These are phyloP conservation scores for Morpho achilles DNA, from an alignment of 2,888 invertebrate genomes.

Conservation along the genomic window DNA sequence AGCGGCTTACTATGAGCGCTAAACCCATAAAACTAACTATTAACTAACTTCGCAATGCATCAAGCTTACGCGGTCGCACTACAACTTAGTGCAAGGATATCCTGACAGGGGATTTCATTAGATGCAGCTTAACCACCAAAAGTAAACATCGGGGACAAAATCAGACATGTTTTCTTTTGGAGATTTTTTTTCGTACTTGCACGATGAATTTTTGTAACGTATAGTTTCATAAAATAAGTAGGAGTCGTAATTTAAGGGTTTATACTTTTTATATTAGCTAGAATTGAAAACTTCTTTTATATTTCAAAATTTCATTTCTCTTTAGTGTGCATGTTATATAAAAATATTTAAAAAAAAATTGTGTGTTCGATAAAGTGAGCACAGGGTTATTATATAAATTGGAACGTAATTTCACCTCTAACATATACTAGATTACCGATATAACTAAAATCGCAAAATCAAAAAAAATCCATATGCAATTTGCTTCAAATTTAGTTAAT, in stretches of 20 bases:
- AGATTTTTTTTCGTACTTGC: constrained; percentile 54
- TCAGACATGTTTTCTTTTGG: constrained; percentile 65
- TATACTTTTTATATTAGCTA: background rate
- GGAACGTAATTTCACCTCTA: no score
- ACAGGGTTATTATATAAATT: no score
- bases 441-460: no score
- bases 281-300: background rate
- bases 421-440: no score
- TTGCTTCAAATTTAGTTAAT: no score
- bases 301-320: background rate
- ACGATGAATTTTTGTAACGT: constrained; percentile 48
- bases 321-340: no score
- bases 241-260: background rate
- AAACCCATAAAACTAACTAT: background rate
- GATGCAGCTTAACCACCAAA: constrained; percentile 75
- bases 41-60: constrained; percentile 1
- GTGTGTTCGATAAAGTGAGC: no score
- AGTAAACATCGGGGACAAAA: constrained; percentile 73
- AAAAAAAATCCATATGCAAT: no score
- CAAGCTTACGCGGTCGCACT: constrained; percentile 28
- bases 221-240: background rate
- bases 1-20: no score
- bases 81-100: constrained; percentile 63
- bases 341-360: no score
- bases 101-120: constrained; percentile 78